phyloP scores from a whole-genome alignment of 2,888 invertebrate genomes.

The Aproaerema taeniolella region DNA sequence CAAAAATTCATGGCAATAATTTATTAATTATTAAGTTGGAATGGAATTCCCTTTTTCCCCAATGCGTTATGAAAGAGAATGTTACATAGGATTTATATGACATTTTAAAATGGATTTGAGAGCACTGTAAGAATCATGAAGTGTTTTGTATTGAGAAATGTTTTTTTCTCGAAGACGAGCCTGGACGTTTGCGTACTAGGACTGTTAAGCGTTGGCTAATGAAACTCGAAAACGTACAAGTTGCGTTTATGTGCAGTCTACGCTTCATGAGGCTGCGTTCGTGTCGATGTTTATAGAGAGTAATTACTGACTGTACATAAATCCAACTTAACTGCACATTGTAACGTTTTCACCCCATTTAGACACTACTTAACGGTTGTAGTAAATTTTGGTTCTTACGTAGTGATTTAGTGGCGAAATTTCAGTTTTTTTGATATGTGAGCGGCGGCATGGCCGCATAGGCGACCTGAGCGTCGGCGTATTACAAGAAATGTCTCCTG shows the following conservation, averaged over 20 bases:
- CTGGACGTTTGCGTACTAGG: conserved; percentile 33
- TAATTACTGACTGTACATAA: no score
- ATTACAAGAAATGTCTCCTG: conserved; percentile 58
- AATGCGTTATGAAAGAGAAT: no score
- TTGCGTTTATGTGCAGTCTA: no score
- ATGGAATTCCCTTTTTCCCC: no score
- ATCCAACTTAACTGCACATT: no score
- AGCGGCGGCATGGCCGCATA: conserved; percentile 21
- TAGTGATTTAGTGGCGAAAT: conserved; percentile 44
- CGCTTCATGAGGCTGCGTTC: no score
- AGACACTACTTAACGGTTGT: conserved; percentile 8
- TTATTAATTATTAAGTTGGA: no score
- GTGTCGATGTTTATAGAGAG: no score
- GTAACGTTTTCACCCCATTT: background rate
- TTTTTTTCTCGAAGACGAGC: conserved; percentile 25
- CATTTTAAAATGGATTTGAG: conserved; percentile 35
- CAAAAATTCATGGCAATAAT: no score
- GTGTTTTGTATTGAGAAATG: conserved; percentile 19
- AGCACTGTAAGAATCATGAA: conserved; percentile 39
- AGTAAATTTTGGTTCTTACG: conserved; percentile 30
- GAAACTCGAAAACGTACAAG: conserved; percentile 2
- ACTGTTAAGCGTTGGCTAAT: conserved; percentile 11
- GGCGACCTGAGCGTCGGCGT: conserved; percentile 34
- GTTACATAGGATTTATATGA: conserved; percentile 26
- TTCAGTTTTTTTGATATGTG: conserved; percentile 36